A percentile compares a stretch with the other conserved stretches of the same genome.
These are phyloP conservation scores for Oxyruncus cristatus DNA, from an alignment of 2,113 vertebrate species.

Conservation along the genomic window DNA sequence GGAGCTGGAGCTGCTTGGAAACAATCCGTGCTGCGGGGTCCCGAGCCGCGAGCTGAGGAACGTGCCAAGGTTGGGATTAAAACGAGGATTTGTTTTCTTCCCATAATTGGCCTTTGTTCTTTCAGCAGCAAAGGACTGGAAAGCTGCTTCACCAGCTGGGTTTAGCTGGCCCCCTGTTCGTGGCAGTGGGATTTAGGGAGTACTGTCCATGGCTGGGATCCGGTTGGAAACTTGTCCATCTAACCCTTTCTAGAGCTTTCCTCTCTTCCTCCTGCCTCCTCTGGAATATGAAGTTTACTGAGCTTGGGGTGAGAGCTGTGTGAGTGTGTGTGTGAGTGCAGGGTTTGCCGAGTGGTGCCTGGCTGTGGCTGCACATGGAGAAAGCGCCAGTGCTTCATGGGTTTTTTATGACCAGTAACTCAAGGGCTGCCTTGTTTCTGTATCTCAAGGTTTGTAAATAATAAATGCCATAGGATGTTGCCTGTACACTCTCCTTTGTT, in stretches of 20 bases:
- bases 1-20: neutral
- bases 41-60: neutral
- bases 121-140: neutral
- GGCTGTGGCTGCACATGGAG: neutral
- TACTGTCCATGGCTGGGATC: neutral
- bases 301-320: neutral
- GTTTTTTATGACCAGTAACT: constrained; percentile 76
- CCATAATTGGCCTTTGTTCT: neutral
- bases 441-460: constrained; percentile 82
- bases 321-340: neutral
- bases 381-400: constrained; percentile 74
- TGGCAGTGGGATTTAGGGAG: neutral
- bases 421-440: constrained; percentile 90
- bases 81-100: neutral
- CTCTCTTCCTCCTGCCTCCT: constrained; percentile 53
- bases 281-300: neutral
- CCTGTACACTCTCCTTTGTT: constrained; percentile 73
- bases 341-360: neutral
- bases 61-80: neutral
- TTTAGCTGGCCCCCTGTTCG: neutral
- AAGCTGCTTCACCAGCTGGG: neutral
- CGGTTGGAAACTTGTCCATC: neutral
- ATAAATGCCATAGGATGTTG: constrained; percentile 76
- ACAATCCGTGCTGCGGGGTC: constrained; percentile 20
- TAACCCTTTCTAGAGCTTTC: neutral